Base-by-base conservation (phyloP, 2,113 vertebrate genomes). In the Silurus glanis region DNA sequence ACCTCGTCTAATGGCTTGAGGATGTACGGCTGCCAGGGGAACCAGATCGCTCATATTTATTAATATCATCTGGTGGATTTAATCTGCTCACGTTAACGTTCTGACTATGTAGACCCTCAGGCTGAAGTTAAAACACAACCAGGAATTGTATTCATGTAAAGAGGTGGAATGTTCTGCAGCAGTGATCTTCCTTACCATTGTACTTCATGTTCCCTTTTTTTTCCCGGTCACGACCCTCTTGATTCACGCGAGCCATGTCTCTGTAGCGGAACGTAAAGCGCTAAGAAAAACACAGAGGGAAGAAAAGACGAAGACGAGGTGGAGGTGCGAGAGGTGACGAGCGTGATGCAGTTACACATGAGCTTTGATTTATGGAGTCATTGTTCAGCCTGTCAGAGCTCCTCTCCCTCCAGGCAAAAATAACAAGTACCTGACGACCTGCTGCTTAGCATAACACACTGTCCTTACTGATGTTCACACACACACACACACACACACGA, bases 301-400 rank as follows among this genome's bases (percentile, higher is more conserved):
- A 6, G 12, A 25, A 28, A 72, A 9, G 8, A 23, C 25, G 23
- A 66, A 49, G 80, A n/a, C 1, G 83, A 80, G 87, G 82, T 86
- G 4, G 55, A 74, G 56, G 87, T 89, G 69, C 83, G 84, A 86
- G 82, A 84, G 86, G 84, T 89, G 88, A 89, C 9, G 64, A 83
- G 81, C 80, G 25, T 82, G 84, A 90, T 86, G 89, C 83, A 86
- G 87, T 88, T 88, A 87, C 81, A 58, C 53, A 59, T 91, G 85
- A 85, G 78, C 83, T 90, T 76, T 90, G 89, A 91, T 89, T 89
- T 87, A 89, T 89, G 89, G 64, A 80, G 75, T 55, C 62, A 59
- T 67, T 72, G 12, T 78, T 86, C 71, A 59, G 59, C 66, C 84
- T 84, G 71, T 71, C 66, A 71, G 75, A 76, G 67, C 85, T 75